A percentile compares a stretch with the other conserved stretches of the same genome.
phyloP scores from a whole-genome alignment of 2,113 vertebrate species.

The Motacilla tschutschensis region DNA sequence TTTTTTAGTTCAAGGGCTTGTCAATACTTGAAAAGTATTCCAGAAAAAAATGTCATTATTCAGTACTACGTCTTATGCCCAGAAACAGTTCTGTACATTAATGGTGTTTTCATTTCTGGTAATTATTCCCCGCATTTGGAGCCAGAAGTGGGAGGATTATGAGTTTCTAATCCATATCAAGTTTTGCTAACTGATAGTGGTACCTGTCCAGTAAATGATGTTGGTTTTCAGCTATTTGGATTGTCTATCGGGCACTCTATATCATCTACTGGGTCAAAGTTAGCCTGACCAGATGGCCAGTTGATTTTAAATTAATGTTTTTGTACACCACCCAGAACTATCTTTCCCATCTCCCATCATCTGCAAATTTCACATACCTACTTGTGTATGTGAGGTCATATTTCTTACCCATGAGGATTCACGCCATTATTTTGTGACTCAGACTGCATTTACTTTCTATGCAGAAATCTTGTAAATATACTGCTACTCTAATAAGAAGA shows the following conservation, averaged over 20 bases:
- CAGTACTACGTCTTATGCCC: background rate
- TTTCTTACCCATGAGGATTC: background rate
- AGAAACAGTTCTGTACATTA: background rate
- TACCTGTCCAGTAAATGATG: background rate
- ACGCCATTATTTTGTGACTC: background rate
- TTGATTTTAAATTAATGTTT: background rate
- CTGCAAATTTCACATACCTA: background rate
- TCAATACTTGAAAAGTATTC: background rate
- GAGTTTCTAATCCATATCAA: background rate
- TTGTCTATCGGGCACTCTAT: background rate
- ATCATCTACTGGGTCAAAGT: background rate
- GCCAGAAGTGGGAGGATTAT: background rate
- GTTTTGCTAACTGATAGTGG: background rate
- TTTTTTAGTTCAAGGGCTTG: background rate
- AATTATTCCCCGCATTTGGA: background rate
- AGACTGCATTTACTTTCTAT: background rate
- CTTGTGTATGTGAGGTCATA: background rate
- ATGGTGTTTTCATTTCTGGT: background rate
- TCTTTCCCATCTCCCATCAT: background rate
- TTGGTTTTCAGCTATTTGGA: background rate
- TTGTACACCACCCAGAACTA: background rate
- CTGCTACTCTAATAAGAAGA: background rate
- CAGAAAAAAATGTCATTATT: background rate
- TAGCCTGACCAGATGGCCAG: background rate
- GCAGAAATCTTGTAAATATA: background rate